Evolutionary conservation across 2,113 vertebrate species (phyloP), one percentile per base, ranked within the genome.

Genomic region (Eulemur macaco): DNA sequence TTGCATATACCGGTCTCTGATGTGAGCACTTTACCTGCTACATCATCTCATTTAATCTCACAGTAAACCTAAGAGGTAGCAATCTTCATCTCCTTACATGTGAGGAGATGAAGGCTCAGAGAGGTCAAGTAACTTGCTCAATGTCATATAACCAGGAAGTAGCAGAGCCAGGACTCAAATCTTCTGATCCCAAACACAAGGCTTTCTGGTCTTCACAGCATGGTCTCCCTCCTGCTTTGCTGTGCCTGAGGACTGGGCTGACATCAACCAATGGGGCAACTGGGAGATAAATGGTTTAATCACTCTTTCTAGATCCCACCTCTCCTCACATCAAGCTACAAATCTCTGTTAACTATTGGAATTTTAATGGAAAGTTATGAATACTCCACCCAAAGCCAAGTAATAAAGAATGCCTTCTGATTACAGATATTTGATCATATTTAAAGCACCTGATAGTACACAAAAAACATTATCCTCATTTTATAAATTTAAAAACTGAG

Each of bases 401-500:
- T 74, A 64, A 85, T 81, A 77, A 68, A 60, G 12, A 83, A 94
- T 77, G 31, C 17, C 47, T 86, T 90, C 10, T 39, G 66, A 45
- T 88, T 87, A 66, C 4, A 78, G 45, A 50, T 17, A 47, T 63
- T 69, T 66, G 60, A 86, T 84, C 37, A 52, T 25, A 84, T 21
- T 81, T 92, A 80, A 94, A 95, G 21, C 42, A 73, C 45, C 63
- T 73, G n/a, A 64, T 76, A 52, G 42, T 60, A 52, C 96, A 54
- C 47, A 73, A 83, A 95, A 94, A 78, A 52, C 45, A 82, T 86
- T 87, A 84, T 58, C 20, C 45, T 21, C 60, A 42, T 29, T 82
- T 88, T 69, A 39, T 52, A 64, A 63, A 73, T 86, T 93, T 91
- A 74, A 83, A 94, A 94, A 63, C 12, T 92, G 56, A 74, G 45